Base-by-base conservation (phyloP, 2,113 vertebrate genomes). In the Corythornis madagascariensis region DNA sequence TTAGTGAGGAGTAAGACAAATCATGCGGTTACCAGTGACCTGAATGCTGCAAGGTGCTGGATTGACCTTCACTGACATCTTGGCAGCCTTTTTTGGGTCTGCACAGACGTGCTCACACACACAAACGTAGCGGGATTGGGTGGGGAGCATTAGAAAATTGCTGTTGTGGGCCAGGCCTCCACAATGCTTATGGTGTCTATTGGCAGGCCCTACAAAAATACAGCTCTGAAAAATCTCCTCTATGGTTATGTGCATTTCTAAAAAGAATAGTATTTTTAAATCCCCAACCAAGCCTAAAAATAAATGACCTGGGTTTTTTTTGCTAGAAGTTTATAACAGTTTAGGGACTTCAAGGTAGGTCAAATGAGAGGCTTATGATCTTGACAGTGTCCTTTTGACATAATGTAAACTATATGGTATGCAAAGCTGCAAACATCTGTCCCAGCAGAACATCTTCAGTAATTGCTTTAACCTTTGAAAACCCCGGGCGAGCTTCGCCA, bases 371-470 rank as follows among this genome's bases (percentile, higher is more conserved):
- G 64, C 75, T 71, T 9, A 4, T 4, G 9, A 8, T 80, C 83
- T 95, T 95, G 94, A 76, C 90, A 94, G 79, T 90, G 92, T 92
- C 86, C 86, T 78, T 56, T 66, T 91, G 90, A 96, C 94, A 91
- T 50, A 78, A 88, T 76, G 83, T 96, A 91, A 96, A 95, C 93
- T 91, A 19, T 3, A 31, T 82, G 93, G 67, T 61, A 81, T 73
- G 86, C 82, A 85, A 93, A 94, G 90, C 95, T 94, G 92, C 95
- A 88, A 90, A 92, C 95, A 92, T 80, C 92, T 92, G 92, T 88
- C 69, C 83, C 4, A 0, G 59, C 86, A 90, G 76, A 63, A 42
- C 42, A 17, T 38, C 76, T 50, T 50, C 92, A 76, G 79, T 76
- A 75, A 88, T 53, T 90, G 75, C 92, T 61, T 81, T 75, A 45